Evolutionary conservation across 2,113 vertebrate genomes (phyloP), one percentile per base, ranked within the genome.

Genomic region (Lepisosteus oculatus): DNA sequence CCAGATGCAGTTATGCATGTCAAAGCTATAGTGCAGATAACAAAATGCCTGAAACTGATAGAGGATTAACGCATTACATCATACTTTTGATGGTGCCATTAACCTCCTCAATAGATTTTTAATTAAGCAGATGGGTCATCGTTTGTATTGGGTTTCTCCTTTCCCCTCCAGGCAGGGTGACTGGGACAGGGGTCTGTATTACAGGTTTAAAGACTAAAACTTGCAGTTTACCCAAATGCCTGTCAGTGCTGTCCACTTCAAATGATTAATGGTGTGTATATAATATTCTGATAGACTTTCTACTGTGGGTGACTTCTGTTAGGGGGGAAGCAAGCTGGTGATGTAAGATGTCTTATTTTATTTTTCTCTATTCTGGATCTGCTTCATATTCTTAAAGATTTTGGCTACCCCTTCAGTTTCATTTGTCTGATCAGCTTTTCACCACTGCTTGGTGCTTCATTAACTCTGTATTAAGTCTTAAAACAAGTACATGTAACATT

Each of bases 111-210:
- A 70, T 57, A 44, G 71, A 70, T 75, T 78, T 29, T 83, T 77
- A 83, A 81, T 76, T 79, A 79, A 78, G 77, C 81, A 81, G 76
- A 83, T 83, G 81, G 77, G 78, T 73, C 71, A n/a, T 69, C 75
- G 74, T 78, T 77, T 78, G 69, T 75, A 71, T 71, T 76, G 69
- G 61, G 66, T 57, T 69, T 29, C 54, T 68, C 66, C 65, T 63
- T 14, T 72, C 67, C 69, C 61, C 13, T 68, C 62, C 74, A 55
- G 72, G 71, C 74, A 76, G 72, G 69, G 41, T 43, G 67, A 12
- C 45, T 57, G 72, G 43, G 41, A 13, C 8, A 15, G 67, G 66
- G 51, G 8, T 41, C 55, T 67, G 59, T 67, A 67, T 72, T 47
- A 72, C 76, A 66, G 65, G 74, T 29, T 29, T 29, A 29, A 29